These are phyloP conservation scores for Holothuria scabra DNA, from an alignment of 53 echinoderm and acorn worm species.

Conservation along the genomic window DNA sequence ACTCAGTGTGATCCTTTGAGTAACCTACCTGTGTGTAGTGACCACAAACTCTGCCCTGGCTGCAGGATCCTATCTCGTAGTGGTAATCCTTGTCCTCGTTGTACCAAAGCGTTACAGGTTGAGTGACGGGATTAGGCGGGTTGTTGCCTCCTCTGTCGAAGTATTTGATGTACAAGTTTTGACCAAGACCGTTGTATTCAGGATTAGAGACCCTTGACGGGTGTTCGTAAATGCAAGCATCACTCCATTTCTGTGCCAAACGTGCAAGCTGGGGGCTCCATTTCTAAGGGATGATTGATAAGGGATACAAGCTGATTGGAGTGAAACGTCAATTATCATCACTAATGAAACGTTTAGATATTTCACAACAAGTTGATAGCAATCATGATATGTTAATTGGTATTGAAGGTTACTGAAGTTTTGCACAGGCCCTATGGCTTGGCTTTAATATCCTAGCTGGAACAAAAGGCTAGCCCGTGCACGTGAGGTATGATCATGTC, in stretches of 20 bases:
- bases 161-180: conserved; percentile 77
- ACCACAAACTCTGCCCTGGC: conserved; percentile 62
- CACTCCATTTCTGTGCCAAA: conserved; percentile 89
- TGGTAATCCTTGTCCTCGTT: conserved; percentile 68
- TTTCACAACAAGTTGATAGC: too few relatives aligned
- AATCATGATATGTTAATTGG: too few relatives aligned
- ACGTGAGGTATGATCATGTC: too few relatives aligned
- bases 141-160: neutral
- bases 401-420: too few relatives aligned
- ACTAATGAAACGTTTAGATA: too few relatives aligned
- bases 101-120: conserved; percentile 73
- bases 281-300: conserved; percentile 13
- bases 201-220: conserved; percentile 64
- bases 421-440: too few relatives aligned
- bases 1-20: too few relatives aligned
- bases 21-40: conserved; percentile 89
- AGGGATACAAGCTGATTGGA: too few relatives aligned
- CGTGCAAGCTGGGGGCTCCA: conserved; percentile 77
- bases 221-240: conserved; percentile 78
- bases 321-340: too few relatives aligned
- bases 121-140: conserved; percentile 30
- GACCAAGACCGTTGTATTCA: conserved; percentile 63
- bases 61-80: conserved; percentile 59
- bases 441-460: too few relatives aligned
- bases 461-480: too few relatives aligned